Conservation (phyloP, 2,113 vertebrate species). For the Turdus rufiventris region DNA sequence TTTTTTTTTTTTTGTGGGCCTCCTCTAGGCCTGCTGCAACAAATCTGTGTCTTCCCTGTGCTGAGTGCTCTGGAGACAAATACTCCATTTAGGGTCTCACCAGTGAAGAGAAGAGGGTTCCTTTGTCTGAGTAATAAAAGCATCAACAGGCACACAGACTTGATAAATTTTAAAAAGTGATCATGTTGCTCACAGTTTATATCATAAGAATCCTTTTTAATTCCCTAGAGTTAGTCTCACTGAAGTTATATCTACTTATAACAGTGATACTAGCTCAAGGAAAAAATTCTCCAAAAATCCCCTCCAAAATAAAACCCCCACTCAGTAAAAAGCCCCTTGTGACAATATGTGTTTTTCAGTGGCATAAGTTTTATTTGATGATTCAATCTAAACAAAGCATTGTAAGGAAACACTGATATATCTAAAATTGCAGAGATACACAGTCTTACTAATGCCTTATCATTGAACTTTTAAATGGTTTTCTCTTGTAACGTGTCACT, state of each 20-base stretch:
- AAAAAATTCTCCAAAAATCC: neutral
- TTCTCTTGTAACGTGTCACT: neutral
- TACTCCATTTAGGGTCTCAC: neutral
- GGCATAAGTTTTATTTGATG: neutral
- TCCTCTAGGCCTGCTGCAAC: neutral
- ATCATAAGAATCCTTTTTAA: neutral
- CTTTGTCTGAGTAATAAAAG: neutral
- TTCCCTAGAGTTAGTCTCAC: neutral
- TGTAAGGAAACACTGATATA: neutral
- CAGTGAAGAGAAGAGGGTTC: neutral
- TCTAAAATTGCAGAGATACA: neutral
- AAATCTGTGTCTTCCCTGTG: neutral
- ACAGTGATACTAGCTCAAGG: neutral
- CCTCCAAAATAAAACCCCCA: rapidly evolving
- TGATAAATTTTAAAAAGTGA: neutral
- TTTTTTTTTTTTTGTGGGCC: too few relatives aligned
- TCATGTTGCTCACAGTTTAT: neutral
- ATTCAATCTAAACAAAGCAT: neutral
- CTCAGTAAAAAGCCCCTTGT: neutral
- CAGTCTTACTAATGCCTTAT: neutral
- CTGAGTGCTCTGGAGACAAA: neutral
- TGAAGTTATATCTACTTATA: neutral
- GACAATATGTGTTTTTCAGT: neutral
- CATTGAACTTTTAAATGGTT: neutral
- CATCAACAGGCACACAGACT: neutral